A percentile compares a stretch with the other conserved stretches of the same genome.
Conservation (phyloP, 2,113 vertebrate species). For the Crotalus horridus region DNA sequence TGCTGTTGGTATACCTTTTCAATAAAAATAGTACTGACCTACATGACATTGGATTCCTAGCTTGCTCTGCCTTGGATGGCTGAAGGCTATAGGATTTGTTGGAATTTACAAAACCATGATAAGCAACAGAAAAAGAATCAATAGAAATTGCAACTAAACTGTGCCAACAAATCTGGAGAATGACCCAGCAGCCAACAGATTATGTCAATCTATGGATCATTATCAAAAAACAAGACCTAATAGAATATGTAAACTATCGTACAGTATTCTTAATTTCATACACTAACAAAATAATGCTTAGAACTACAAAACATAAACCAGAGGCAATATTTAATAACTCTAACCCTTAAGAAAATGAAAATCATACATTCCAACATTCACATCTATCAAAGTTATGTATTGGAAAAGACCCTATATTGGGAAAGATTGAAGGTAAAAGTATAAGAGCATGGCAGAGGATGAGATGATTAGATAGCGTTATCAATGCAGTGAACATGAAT, state of each 20-base stretch:
- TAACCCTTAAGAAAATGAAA: background rate
- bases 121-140: background rate
- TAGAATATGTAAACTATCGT: background rate
- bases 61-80: background rate
- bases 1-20: background rate
- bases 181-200: background rate
- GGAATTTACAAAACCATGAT: background rate
- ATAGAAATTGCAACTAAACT: background rate
- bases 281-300: background rate
- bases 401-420: background rate
- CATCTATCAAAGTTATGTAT: background rate
- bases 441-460: too few species aligned
- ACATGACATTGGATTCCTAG: background rate
- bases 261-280: background rate
- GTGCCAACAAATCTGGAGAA: background rate
- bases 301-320: background rate
- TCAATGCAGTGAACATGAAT: too few species aligned
- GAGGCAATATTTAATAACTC: background rate
- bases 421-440: too few species aligned
- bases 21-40: background rate
- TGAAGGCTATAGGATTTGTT: background rate
- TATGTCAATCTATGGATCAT: background rate
- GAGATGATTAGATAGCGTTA: too few species aligned
- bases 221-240: background rate
- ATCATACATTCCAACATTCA: background rate